Conservation (phyloP, 2,113 vertebrate species). For the Balaeniceps rex region DNA sequence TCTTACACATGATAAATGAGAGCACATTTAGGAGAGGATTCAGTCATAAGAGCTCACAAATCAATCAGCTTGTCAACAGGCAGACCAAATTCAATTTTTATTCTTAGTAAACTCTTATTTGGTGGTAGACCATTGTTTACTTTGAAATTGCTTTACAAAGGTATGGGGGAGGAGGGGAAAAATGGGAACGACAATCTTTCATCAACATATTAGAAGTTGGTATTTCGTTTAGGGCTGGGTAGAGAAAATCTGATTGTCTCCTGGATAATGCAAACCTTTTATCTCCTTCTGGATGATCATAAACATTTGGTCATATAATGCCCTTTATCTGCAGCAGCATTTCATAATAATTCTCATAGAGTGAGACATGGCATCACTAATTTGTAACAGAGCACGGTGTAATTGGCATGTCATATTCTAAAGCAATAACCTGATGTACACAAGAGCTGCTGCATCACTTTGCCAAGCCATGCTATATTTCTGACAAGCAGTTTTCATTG, state of each 20-base stretch:
- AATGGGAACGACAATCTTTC: conserved; percentile 55
- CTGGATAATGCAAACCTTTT: not conserved
- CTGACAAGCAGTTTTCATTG: not conserved
- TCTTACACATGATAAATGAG: conserved; percentile 95
- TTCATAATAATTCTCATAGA: not conserved
- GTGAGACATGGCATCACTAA: not conserved
- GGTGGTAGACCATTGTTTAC: conserved; percentile 73
- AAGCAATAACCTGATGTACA: not conserved
- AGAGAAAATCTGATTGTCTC: not conserved
- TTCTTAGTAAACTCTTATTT: conserved; percentile 91
- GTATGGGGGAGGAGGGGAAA: not conserved
- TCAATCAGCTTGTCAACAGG: conserved; percentile 98
- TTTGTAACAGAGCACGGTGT: not conserved
- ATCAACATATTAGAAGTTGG: conserved; percentile 31
- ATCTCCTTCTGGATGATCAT: not conserved
- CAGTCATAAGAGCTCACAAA: conserved; percentile 93
- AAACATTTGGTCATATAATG: not conserved
- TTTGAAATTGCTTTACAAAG: conserved; percentile 72
- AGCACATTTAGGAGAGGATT: conserved; percentile 86
- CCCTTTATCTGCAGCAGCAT: not conserved
- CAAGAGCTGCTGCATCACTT: not conserved
- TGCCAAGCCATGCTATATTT: not conserved
- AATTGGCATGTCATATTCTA: not conserved
- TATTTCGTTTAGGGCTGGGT: not conserved
- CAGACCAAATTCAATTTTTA: conserved; percentile 98